Base-by-base conservation (phyloP, 2,113 vertebrate species). In the Piprites chloris region DNA sequence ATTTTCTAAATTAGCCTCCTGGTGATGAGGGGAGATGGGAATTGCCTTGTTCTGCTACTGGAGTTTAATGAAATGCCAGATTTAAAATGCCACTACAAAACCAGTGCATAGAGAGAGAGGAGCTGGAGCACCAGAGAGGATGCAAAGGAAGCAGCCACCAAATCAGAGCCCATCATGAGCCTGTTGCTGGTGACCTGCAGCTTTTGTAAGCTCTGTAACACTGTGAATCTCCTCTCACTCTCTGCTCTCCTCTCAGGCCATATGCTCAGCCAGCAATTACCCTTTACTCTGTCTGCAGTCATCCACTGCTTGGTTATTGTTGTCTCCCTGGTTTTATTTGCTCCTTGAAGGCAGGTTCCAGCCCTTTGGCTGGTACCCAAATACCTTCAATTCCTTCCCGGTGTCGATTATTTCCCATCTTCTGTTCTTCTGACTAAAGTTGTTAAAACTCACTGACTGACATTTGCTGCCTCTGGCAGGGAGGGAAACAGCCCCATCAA, bases 361-460 rank as follows among this genome's bases (percentile, higher is more conserved):
- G 76, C 86, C 86, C 47, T 85, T 85, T 92, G 95, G 93, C 87
- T 65, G 49, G 58, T 42, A 42, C 67, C 94, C 93, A 94, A 61
- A 46, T 58, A 32, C 30, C 65, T 74, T 35, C 77, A 35, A 4
- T 33, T 69, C 68, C 63, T 53, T 72, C 91, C 75, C 21, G 87
- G 65, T 55, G 23, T n/a, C 46, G 30, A 62, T 91, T 46, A 41
- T 84, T 91, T 52, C 30, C 78, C 33, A 9, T 80, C 87, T 87
- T 42, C 89, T 67, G 11, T 68, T 71, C 53, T 88, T 90, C 55
- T 59, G 86, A 55, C n/a, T 37, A 2, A 86, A 81, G 94, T 55
- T 90, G 90, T 76, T 92, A 82, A 87, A 87, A 35, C 76, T 94
- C 69, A 27, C 81, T 85, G 2, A n/a, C 68, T 94, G 95, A 52